Evolutionary conservation across 2,113 vertebrate genomes (phyloP).

Genomic region (Oreochromis spilurus): DNA sequence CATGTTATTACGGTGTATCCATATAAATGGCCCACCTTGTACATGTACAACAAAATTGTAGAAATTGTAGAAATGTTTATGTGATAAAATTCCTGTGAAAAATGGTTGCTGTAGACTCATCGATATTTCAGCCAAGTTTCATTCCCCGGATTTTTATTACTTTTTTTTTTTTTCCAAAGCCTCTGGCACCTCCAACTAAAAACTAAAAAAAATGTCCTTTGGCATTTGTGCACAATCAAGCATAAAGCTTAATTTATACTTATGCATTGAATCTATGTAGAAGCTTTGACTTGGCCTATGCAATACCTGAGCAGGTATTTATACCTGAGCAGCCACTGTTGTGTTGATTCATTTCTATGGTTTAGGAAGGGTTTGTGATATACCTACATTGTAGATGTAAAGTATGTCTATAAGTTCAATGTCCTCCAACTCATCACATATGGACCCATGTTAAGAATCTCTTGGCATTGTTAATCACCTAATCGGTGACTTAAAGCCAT

Average conservation of each 20-base stretch:
- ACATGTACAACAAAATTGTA: neutral
- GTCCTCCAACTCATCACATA: neutral
- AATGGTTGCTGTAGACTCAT: neutral
- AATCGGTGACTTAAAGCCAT: too few species aligned
- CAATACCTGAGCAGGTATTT: neutral
- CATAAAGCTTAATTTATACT: neutral
- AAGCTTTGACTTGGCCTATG: neutral
- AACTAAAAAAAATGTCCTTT: neutral
- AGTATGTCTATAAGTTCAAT: neutral
- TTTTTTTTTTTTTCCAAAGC: neutral
- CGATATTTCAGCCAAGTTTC: neutral
- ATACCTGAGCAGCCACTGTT: neutral
- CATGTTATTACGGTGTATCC: too few species aligned
- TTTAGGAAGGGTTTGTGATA: neutral
- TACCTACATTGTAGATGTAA: neutral
- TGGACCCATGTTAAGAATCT: neutral
- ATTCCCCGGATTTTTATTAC: neutral
- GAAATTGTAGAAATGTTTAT: neutral
- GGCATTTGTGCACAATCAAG: neutral
- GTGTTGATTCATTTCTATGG: neutral
- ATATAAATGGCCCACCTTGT: neutral
- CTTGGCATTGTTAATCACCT: neutral
- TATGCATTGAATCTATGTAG: neutral
- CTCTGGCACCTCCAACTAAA: neutral
- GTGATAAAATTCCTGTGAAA: neutral